Evolutionary conservation across 2,888 invertebrate species (phyloP), one percentile per base, ranked within the genome.

Genomic region (Nomada ruficornis): DNA sequence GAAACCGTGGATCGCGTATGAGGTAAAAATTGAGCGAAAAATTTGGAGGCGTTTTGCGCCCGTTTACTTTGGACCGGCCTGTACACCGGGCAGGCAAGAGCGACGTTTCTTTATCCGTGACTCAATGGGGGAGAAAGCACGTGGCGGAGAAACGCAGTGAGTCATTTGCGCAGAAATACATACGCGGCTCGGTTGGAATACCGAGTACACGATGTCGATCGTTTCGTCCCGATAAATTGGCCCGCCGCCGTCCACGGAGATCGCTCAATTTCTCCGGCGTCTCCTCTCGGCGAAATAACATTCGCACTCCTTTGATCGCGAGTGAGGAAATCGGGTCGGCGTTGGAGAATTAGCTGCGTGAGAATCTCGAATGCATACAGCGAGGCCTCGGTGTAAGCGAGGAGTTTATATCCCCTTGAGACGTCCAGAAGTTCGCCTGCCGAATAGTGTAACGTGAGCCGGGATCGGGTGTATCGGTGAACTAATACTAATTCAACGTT

Each of bases 91-190:
- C 23, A 18, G 54, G n/a, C 44, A 50, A 71, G 65, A 80, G 69
- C 47, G 54, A 47, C 62, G 62, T 70, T 50, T 70, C 54, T 26
- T 65, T 11, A 50, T 23, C 77, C 73, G 74, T 77, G 81, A 75
- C 72, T 87, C 85, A 82, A 88, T 88, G 83, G 78, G 77, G 72
- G 79, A 73, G 80, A 87, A 83, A 85, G 81, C 80, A 82, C 68
- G 78, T 85, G 69, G 71, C 77, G n/a, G 74, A 59, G 72, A 77
- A 72, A 82, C 72, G 71, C 55, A n/a, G 18, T 87, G 88, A 87
- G 70, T 87, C 87, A 88, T 57, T 71, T 36, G 13, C 77, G 36
- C 79, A 82, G 81, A 85, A 87, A 87, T 87, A 87, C 75, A 76
- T 54, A 72, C n/a, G n/a, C 50, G 47, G 44, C 47, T n/a, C 42